phyloP scores from a whole-genome alignment of 2,113 vertebrate species.

The Podarcis raffonei region DNA sequence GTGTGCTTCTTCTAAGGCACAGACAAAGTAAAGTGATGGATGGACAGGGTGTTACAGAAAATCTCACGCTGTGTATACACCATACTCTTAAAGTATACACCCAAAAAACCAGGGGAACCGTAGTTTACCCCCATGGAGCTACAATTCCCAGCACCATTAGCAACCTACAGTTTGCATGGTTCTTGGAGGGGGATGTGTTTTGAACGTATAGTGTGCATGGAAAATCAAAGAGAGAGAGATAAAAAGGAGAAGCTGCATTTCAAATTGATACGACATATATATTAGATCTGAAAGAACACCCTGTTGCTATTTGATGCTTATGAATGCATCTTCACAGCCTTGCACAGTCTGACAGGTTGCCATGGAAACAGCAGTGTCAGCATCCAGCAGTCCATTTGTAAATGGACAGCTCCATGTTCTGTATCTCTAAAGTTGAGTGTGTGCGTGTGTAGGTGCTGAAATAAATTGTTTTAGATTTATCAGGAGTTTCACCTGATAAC shows the following conservation, averaged over 20 bases:
- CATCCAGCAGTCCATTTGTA: constrained; percentile 20
- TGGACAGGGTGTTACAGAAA: neutral
- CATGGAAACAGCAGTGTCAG: constrained; percentile 64
- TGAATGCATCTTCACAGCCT: constrained; percentile 50
- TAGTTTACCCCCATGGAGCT: neutral
- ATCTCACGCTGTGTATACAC: no score
- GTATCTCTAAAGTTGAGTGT: constrained; percentile 21
- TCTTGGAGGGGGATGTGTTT: no score
- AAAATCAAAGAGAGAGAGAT: neutral
- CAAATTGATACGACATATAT: neutral
- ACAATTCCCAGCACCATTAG: no score
- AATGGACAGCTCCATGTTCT: constrained; percentile 54
- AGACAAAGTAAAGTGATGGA: neutral
- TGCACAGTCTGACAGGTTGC: constrained; percentile 46
- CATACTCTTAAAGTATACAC: no score
- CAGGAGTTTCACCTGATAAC: constrained; percentile 22
- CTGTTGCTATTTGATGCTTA: constrained; percentile 55
- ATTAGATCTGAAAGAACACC: constrained; percentile 38
- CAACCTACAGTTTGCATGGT: no score
- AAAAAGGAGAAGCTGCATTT: neutral
- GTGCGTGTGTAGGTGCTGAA: neutral
- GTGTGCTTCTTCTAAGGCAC: neutral
- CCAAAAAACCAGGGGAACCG: neutral
- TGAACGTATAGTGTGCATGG: neutral
- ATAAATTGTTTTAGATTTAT: constrained; percentile 26